Evolutionary conservation across 2,113 vertebrate genomes (phyloP).

Genomic region (Cyprinodon brontotheroides): DNA sequence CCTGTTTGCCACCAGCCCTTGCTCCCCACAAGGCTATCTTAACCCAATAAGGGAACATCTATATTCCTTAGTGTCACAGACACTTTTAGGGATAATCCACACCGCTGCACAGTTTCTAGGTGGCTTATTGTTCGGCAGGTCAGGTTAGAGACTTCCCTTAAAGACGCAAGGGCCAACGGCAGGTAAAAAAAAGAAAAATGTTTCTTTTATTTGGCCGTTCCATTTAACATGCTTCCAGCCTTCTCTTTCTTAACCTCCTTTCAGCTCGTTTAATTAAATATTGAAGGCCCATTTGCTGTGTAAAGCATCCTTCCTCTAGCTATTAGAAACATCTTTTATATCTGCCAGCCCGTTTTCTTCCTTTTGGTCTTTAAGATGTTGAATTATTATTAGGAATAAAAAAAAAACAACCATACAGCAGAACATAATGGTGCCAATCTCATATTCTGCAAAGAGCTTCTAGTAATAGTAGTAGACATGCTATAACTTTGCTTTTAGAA

Average conservation of each 20-base stretch:
- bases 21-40: background rate
- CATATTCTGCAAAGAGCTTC: slow-evolving; percentile 20
- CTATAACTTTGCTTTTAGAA: slow-evolving; percentile 13
- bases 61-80: slow-evolving; percentile 23
- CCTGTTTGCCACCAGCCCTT: background rate
- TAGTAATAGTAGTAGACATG: background rate
- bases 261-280: slow-evolving; percentile 32
- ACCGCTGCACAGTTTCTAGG: slow-evolving; percentile 3
- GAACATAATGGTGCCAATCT: slow-evolving; percentile 7
- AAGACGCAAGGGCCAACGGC: slow-evolving; percentile 15
- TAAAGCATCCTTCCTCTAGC: background rate
- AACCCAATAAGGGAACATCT: slow-evolving; percentile 4
- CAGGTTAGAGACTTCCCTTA: slow-evolving; percentile 9
- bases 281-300: slow-evolving; percentile 23
- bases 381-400: slow-evolving; percentile 40
- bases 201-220: background rate
- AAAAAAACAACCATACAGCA: slow-evolving; percentile 17
- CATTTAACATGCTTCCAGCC: background rate
- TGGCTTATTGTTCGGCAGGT: slow-evolving; percentile 4
- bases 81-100: slow-evolving; percentile 12
- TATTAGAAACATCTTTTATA: slow-evolving; percentile 27
- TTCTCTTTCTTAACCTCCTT: background rate
- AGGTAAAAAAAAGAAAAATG: background rate
- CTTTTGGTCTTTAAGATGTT: slow-evolving; percentile 17
- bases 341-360: slow-evolving; percentile 23